Conservation (phyloP, 2,888 invertebrate species). For the Pollenia angustigena region DNA sequence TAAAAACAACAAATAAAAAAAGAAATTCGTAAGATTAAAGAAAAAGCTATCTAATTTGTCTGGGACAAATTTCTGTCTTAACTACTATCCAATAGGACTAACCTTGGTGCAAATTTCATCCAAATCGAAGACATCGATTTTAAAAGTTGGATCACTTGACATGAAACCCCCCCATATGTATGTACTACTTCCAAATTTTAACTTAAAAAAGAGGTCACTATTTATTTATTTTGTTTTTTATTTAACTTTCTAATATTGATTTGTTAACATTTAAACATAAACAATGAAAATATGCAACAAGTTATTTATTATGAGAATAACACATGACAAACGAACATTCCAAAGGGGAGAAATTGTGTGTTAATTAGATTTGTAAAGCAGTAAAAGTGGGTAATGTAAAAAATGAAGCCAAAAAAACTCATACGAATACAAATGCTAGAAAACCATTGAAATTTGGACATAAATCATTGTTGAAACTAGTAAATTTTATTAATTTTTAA, state of each 20-base stretch:
- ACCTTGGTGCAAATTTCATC: too few relatives aligned
- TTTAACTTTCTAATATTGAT: slow-evolving; percentile 54
- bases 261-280: neutral
- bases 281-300: slow-evolving; percentile 50
- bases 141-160: too few relatives aligned
- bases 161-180: too few relatives aligned
- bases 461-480: slow-evolving; percentile 59
- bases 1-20: too few relatives aligned
- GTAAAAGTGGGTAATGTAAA: slow-evolving; percentile 71
- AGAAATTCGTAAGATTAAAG: too few relatives aligned
- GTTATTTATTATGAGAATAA: slow-evolving; percentile 45
- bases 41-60: too few relatives aligned
- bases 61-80: too few relatives aligned
- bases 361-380: slow-evolving; percentile 75
- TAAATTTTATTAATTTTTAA: slow-evolving; percentile 34
- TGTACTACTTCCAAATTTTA: too few relatives aligned
- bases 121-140: too few relatives aligned
- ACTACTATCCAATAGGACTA: too few relatives aligned
- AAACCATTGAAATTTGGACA: slow-evolving; percentile 67
- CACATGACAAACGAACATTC: slow-evolving; percentile 56
- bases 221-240: neutral
- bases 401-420: slow-evolving; percentile 74
- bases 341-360: slow-evolving; percentile 64
- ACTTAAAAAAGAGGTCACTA: slow-evolving; percentile 20
- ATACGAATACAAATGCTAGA: slow-evolving; percentile 57